A percentile compares a stretch with the other conserved stretches of the same genome.
Evolutionary conservation across 2,888 invertebrate species (phyloP).

Genomic region (Malthinus seriepunctatus): DNA sequence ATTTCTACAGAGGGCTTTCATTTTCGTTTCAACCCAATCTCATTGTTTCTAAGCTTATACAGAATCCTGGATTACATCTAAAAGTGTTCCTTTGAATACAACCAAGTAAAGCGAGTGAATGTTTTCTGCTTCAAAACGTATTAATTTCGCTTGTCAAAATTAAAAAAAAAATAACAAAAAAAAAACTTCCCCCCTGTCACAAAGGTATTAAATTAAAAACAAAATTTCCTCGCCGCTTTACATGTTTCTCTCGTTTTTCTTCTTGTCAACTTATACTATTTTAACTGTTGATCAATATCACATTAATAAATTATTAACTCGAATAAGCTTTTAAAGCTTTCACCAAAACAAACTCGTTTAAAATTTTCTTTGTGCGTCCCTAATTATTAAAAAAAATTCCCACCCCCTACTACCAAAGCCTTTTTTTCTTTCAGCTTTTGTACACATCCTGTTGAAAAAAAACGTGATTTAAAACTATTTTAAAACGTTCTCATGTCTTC

Average conservation of each 20-base stretch:
- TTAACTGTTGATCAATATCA: not conserved
- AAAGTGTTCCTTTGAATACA: constrained; percentile 24
- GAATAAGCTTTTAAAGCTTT: no score
- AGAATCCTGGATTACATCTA: constrained; percentile 26
- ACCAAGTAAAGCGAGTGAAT: constrained; percentile 20
- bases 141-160: constrained; percentile 5
- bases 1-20: constrained; percentile 20
- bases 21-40: constrained; percentile 24
- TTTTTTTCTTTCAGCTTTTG: not conserved
- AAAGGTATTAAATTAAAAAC: not conserved
- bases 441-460: not conserved
- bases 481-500: not conserved
- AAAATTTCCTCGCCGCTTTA: not conserved
- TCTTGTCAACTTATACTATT: not conserved
- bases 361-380: no score
- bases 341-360: no score
- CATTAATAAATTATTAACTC: no score
- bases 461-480: no score
- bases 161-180: not conserved
- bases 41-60: constrained; percentile 28
- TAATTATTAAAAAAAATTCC: no score
- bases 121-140: constrained; percentile 15
- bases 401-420: not conserved
- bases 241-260: not conserved
- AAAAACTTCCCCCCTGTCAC: not conserved